These are phyloP conservation scores for Cebus imitator DNA, from an alignment of 2,113 vertebrate genomes.

Conservation along the genomic window DNA sequence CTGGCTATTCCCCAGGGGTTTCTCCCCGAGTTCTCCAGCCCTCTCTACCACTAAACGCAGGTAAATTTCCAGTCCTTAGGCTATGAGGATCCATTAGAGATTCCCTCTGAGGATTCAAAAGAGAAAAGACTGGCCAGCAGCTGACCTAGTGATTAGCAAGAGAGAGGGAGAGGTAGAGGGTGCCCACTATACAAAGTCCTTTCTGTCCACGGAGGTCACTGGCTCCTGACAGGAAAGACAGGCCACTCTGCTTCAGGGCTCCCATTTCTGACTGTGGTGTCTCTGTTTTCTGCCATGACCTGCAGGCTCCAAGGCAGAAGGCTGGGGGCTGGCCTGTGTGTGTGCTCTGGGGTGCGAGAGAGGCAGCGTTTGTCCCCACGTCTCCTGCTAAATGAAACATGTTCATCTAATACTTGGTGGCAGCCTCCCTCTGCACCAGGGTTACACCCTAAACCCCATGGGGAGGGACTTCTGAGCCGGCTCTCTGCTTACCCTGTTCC, in stretches of 20 bases:
- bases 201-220: neutral
- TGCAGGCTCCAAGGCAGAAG: neutral
- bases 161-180: neutral
- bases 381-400: neutral
- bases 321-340: fast-evolving
- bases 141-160: neutral
- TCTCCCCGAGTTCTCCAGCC: neutral
- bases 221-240: neutral
- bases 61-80: neutral
- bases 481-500: neutral
- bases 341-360: neutral
- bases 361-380: neutral
- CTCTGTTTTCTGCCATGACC: neutral
- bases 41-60: neutral
- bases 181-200: fast-evolving
- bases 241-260: neutral
- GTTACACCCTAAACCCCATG: neutral
- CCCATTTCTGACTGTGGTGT: fast-evolving
- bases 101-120: neutral
- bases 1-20: too few relatives aligned
- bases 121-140: neutral
- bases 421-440: neutral
- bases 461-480: neutral
- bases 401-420: neutral
- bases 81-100: neutral